phyloP scores from a whole-genome alignment of 64 coral and sea anemone species.

The Montipora capricornis region DNA sequence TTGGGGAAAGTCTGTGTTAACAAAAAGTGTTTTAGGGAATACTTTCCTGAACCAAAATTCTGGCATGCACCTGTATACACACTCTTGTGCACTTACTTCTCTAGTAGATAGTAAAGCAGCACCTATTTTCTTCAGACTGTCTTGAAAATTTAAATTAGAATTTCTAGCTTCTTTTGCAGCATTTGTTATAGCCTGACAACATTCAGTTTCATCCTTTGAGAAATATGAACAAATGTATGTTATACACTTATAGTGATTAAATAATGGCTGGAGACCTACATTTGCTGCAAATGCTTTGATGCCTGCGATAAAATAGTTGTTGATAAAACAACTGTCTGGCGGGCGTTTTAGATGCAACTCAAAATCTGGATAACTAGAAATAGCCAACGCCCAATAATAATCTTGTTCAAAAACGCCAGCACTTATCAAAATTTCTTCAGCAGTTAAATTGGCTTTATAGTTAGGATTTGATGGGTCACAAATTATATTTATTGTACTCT shows the following conservation, averaged over 20 bases:
- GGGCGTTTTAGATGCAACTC: conserved; percentile 63
- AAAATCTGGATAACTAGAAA: conserved; percentile 46
- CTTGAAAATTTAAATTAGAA: conserved; percentile 37
- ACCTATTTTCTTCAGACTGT: conserved; percentile 35
- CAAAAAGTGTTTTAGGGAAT: conserved; percentile 40
- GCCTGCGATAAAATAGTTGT: conserved; percentile 68
- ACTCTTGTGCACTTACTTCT: conserved; percentile 52
- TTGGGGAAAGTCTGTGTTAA: conserved; percentile 27
- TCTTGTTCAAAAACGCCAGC: conserved; percentile 27
- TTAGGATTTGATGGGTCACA: not conserved
- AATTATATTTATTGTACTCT: not conserved
- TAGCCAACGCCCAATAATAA: conserved; percentile 72
- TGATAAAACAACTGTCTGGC: conserved; percentile 75
- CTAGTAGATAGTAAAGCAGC: conserved; percentile 41
- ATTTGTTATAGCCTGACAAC: conserved; percentile 35
- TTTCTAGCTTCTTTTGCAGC: conserved; percentile 30
- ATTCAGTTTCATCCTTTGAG: conserved; percentile 15
- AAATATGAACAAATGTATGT: conserved; percentile 32
- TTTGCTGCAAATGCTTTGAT: conserved; percentile 23
- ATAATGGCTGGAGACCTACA: conserved; percentile 34
- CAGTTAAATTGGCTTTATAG: not conserved
- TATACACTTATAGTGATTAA: conserved; percentile 41
- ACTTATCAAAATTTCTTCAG: conserved; percentile 22
- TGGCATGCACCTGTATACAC: conserved; percentile 30
- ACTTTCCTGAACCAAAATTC: conserved; percentile 41